Base-by-base conservation (phyloP, 2,888 invertebrate genomes). In the Metallyticus violacea region DNA sequence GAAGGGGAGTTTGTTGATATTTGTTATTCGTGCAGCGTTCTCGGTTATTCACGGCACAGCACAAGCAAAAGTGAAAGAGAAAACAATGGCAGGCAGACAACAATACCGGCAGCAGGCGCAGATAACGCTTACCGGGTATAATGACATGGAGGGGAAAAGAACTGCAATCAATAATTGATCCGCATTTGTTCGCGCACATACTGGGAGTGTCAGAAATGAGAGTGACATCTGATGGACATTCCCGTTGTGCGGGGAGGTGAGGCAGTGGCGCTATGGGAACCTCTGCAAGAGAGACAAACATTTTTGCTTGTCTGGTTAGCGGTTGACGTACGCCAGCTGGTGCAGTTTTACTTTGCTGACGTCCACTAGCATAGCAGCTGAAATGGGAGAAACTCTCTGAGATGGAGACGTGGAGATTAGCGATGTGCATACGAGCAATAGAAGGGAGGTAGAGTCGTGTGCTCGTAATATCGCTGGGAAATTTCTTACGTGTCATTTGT, bases 11-110 rank as follows among this genome's bases (percentile, higher is more conserved):
- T 40, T 82, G 82, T 82, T 82, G 62, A 76, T 82, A 76, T 40
- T 76, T 82, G 82, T 82, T 82, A 82, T 82, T 82, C 82, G 62
- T 76, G 25, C 76, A 26, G 40, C 82, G 82, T 82, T 62, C 40
- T 62, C 26, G 26, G 62, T 62, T 62, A 62, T 62, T 62, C 40
- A 62, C 40, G 40, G 40, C 40, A 40, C 40, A 40, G 9, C 40
- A 40, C 40, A 40, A 40, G 40, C 40, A 62, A 62, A 62, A 62
- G 40, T 62, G 40, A 62, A 30, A 22, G n/a, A n/a, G 29, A 26
- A 25, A 81, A 81, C 30, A 81, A 30, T 81, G 81, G 26, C 7
- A n/a, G 28, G 30, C 30, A 30, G 29, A 25, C 81, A 40, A 80
- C 29, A 80, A 30, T 30, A 40, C 30, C 15, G 9, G 40, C 40